phyloP scores from a whole-genome alignment of 2,888 invertebrate species.

The Pecten maximus region DNA sequence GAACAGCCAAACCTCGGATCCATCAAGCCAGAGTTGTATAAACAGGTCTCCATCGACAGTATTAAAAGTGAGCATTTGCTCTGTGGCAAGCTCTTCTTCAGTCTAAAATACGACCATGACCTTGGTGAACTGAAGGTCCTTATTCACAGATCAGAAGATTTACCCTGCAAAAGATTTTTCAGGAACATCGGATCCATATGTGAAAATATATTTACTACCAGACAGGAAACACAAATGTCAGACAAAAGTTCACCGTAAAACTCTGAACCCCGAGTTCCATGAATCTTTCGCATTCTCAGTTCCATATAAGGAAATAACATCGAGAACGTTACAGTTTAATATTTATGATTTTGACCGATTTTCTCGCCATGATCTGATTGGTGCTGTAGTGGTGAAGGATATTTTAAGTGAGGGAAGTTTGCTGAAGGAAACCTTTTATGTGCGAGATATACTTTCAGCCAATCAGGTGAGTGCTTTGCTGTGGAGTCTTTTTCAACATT shows the following conservation, averaged over 20 bases:
- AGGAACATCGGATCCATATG: conserved; percentile 93
- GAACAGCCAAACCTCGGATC: conserved; percentile 78
- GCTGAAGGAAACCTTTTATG: conserved; percentile 91
- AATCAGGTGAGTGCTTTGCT: conserved; percentile 71
- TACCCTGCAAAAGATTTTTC: conserved; percentile 91
- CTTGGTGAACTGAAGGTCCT: conserved; percentile 91
- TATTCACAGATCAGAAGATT: conserved; percentile 88
- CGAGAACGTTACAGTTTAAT: conserved; percentile 91
- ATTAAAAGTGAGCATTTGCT: conserved; percentile 72
- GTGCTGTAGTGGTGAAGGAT: conserved; percentile 91
- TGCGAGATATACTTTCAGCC: conserved; percentile 91
- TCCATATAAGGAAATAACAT: conserved; percentile 89
- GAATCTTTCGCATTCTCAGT: conserved; percentile 93
- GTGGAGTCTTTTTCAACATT: background rate
- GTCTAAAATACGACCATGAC: conserved; percentile 91
- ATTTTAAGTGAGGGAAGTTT: conserved; percentile 90
- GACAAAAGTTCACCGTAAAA: conserved; percentile 90
- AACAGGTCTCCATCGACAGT: conserved; percentile 81
- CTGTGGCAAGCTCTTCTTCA: conserved; percentile 91
- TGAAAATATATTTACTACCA: conserved; percentile 92
- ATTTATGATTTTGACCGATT: conserved; percentile 95
- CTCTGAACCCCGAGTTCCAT: conserved; percentile 91
- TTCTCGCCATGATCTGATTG: conserved; percentile 93
- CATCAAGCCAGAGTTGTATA: conserved; percentile 83
- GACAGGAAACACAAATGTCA: conserved; percentile 93